Base-by-base conservation (phyloP, 2,113 vertebrate genomes). In the Etheostoma spectabile region DNA sequence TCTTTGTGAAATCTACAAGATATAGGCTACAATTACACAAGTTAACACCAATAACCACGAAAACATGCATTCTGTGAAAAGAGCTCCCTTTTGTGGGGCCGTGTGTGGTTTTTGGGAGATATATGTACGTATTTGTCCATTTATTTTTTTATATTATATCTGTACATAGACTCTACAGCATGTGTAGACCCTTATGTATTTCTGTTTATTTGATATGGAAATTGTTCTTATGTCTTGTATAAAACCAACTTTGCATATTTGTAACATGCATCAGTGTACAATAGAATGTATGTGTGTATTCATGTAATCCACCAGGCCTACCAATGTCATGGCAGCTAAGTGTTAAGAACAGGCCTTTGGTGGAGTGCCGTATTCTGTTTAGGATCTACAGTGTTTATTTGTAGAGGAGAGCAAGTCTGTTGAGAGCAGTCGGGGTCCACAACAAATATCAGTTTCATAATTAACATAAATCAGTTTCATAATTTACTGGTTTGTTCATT, bases 311-410 rank as follows among this genome's bases (percentile, higher is more conserved):
- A 82, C 63, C 66, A 56, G 88, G 84, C 88, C 89, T 71, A 89
- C 66, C 68, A 80, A 77, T 56, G 13, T 90, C 76, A 89, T 85
- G 93, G 93, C 94, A 93, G 93, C 92, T 94, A 94, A 52, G 79
- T 83, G 69, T 90, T 81, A 51, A 87, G 72, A 88, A 87, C 84
- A 85, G 83, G 91, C 88, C 90, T 90, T 90, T 81, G 85, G 77
- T 76, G 56, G 83, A 81, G 60, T 77, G 88, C 16, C 62, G 70
- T 82, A 51, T 56, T 69, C 61, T 79, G 79, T 88, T 86, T 60
- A 46, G 30, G 82, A 48, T 74, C 15, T 30, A 38, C 13, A 11
- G 65, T 76, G 74, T 74, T 56, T 86, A 24, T 84, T 83, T 83
- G 67, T 84, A 65, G 75, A 79, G 57, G 74, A 71, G 65, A 71